phyloP scores from a whole-genome alignment of 2,113 vertebrate species.

The Platysternon megacephalum region DNA sequence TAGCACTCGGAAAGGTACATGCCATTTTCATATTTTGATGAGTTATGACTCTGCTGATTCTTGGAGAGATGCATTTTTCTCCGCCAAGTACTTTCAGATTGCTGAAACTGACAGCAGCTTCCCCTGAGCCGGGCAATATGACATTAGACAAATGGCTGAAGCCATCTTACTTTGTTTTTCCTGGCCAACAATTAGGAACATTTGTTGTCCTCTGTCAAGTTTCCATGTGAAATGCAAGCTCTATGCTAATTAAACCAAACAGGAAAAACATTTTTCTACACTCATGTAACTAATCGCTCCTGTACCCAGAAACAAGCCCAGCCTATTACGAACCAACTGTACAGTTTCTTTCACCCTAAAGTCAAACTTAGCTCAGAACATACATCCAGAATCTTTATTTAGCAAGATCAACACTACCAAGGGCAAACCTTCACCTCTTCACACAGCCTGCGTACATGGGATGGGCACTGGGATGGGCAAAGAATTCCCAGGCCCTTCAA shows the following conservation, averaged over 20 bases:
- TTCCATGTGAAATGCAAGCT: slow-evolving; percentile 30
- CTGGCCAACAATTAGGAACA: slow-evolving; percentile 43
- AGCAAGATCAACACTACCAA: neutral
- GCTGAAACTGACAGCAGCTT: slow-evolving; percentile 5
- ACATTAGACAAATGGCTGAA: slow-evolving; percentile 12
- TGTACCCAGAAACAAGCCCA: slow-evolving; percentile 27
- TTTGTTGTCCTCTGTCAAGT: slow-evolving; percentile 57
- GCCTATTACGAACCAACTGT: neutral
- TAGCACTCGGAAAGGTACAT: neutral
- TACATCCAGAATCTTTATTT: neutral
- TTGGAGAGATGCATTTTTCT: neutral
- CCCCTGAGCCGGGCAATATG: neutral
- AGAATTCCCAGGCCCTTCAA: neutral
- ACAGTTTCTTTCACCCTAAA: neutral
- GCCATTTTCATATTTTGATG: slow-evolving; percentile 9
- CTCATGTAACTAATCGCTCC: slow-evolving; percentile 39
- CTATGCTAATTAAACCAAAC: slow-evolving; percentile 59
- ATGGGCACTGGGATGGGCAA: neutral
- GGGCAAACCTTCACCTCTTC: neutral
- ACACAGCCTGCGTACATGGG: neutral
- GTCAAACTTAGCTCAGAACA: neutral
- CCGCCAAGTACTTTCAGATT: slow-evolving; percentile 5
- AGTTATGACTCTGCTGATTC: neutral
- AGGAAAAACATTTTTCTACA: slow-evolving; percentile 58
- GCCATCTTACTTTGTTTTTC: slow-evolving; percentile 34